Evolutionary conservation across 1,140 invertebrate genomes (phyloP), one percentile per base, ranked within the genome.

Genomic region (Zaprionus vittiger): DNA sequence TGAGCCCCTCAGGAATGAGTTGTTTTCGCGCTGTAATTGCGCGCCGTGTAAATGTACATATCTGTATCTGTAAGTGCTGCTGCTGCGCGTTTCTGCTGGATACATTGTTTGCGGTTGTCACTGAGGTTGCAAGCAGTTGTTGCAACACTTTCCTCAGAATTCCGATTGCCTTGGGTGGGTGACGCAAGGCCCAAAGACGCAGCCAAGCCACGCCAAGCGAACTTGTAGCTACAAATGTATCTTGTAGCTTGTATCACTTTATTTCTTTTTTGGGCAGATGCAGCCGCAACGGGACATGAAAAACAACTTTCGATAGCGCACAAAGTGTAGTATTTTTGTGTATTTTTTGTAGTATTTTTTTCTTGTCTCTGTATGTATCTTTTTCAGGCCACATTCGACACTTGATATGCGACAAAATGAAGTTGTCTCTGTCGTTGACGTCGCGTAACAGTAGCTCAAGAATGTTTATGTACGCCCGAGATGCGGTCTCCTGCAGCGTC

Each of bases 121-220:
- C 85, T 84, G 79, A 68, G 61, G 47, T 68, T 61, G 73, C 44
- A 65, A 77, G 11, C 20, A 14, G 14, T n/a, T 17, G 54, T 87
- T 87, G 84, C 84, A 89, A 83, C 84, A 89, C 84, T 87, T 84
- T 90, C 84, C 59, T 67, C 74, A 89, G 81, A 89, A 89, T 81
- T 76, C 69, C 71, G 69, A 60, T 73, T 69, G 69, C 41, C 65
- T 67, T 59, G 41, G 41, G 65, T 67, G 65, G 65, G 65, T 77
- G 74, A 77, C 38, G 74, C 71, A 74, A 76, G 70, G 47, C 34
- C 26, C 14, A 56, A 34, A 34, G 26, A 14, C 22, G 11, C 20
- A 12, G 14, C 11, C 20, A 14, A 60, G 62, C 59, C 15, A 44
- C 41, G 41, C 41, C n/a, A 34, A 31, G 34, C 60, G 55, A 77